Conservation (phyloP, 2,888 invertebrate species). For the Drosophila quinaria region DNA sequence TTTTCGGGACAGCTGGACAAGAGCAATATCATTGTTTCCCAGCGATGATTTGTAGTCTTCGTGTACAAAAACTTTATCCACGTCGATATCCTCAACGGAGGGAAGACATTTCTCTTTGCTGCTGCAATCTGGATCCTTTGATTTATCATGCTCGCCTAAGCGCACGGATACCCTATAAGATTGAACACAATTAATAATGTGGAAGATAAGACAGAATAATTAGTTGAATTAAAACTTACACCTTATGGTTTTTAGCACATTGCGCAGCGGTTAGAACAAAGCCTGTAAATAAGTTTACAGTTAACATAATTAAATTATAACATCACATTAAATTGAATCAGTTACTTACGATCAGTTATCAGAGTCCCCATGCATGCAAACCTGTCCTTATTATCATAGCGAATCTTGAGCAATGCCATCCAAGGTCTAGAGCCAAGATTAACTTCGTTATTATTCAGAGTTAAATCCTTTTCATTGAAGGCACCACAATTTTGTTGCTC, state of each 20-base stretch:
- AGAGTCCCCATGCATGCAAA: constrained; percentile 8
- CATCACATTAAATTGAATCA: no score
- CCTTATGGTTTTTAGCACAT: not conserved
- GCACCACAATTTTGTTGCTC: constrained; percentile 26
- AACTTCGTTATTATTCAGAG: constrained; percentile 1
- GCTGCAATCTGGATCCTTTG: constrained; percentile 5
- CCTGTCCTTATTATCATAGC: fast-evolving
- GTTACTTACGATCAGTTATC: constrained; percentile 27
- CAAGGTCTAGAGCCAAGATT: constrained; percentile 13
- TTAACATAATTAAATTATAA: not conserved
- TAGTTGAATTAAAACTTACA: constrained; percentile 12
- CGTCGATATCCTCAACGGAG: not conserved
- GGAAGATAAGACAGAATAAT: not conserved
- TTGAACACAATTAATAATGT: not conserved
- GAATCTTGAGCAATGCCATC: constrained; percentile 16
- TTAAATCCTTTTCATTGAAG: constrained; percentile 2
- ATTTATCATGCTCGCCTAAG: constrained; percentile 18
- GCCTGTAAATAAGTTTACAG: not conserved
- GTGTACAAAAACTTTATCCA: constrained; percentile 12
- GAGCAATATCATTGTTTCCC: constrained; percentile 21
- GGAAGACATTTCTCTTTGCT: not conserved
- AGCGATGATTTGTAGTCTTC: not conserved
- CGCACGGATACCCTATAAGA: constrained; percentile 9
- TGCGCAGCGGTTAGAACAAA: constrained; percentile 31
- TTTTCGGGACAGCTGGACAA: constrained; percentile 18